Base-by-base conservation (phyloP, 2,797 vertebrate genomes). In the Syndactyla subalaris region DNA sequence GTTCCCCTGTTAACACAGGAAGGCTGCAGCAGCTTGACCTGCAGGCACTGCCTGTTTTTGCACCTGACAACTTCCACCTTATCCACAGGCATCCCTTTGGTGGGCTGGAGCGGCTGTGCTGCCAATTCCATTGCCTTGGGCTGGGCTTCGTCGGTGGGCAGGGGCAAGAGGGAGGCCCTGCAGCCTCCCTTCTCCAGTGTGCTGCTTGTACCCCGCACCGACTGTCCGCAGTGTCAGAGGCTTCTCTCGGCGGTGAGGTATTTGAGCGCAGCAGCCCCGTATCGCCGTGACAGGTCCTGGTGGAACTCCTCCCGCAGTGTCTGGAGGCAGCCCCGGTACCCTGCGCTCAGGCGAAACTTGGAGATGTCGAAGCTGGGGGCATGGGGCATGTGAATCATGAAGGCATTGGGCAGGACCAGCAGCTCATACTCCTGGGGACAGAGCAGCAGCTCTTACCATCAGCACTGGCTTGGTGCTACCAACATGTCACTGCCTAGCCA, bases 351-450 rank as follows among this genome's bases (percentile, higher is more conserved):
- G 91, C 99, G 99, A 49, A 99, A 99, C 97, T 99, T 99, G 94
- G 99, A 99, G 98, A 99, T 99, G 98, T 99, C 99, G 1, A 99
- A 99, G 98, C 99, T 99, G 51, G 99, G 99, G 1, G 99, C 98
- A 0, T 99, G 99, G 8, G 99, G 99, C 99, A 99, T 99, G 98
- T 99, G 99, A 98, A 99, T 98, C 98, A 99, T 98, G 97, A 99
- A 99, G 82, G 99, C 99, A 13, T 99, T 99, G 7, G 99, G 99
- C 72, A 99, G 98, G 49, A 99, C 99, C 97, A 98, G 98, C 92
- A 99, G 96, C 92, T 99, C 99, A 0, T 98, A 99, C 92, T 99
- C 99, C 99, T 99, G 97, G 11, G 57, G 58, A 62, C 12, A 67
- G 13, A 81, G 65, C 38, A 59, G 46, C 70, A 62, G 38, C 15